Evolutionary conservation across 1,140 invertebrate genomes (phyloP).

Genomic region (Lucilia cuprina): DNA sequence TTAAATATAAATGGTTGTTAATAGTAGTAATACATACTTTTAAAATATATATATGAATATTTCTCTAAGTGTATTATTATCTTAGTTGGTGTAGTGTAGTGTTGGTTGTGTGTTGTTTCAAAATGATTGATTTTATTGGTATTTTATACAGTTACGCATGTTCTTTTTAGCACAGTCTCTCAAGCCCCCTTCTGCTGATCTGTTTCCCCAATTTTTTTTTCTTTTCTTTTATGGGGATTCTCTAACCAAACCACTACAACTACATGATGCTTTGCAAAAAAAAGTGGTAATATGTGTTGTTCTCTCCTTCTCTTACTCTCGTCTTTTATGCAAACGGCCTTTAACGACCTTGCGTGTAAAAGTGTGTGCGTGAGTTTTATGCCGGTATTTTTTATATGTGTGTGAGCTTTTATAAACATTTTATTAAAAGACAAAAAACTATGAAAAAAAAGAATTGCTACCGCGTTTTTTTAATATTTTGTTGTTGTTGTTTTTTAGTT

Average conservation of each 20-base stretch:
- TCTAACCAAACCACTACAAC: neutral
- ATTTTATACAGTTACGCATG: constrained; percentile 32
- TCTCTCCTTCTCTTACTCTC: neutral
- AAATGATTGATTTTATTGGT: constrained; percentile 26
- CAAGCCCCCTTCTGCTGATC: neutral
- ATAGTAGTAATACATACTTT: neutral
- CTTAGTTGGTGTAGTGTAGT: neutral
- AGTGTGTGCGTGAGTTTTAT: neutral
- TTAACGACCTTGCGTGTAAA: constrained; percentile 55
- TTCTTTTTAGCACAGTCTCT: neutral
- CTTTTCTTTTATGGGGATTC: neutral
- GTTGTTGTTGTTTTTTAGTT: neutral
- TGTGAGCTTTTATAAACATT: neutral
- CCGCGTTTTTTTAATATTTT: constrained; percentile 5
- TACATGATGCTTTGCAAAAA: neutral
- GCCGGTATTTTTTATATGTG: neutral
- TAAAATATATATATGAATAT: neutral
- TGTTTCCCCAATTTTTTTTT: neutral
- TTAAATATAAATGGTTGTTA: neutral
- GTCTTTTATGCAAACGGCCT: constrained; percentile 56
- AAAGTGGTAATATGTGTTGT: too few relatives aligned
- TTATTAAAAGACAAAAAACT: neutral
- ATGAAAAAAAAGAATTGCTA: constrained; percentile 18
- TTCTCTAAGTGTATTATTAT: constrained; percentile 22
- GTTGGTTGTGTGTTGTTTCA: neutral